A percentile compares a stretch with the other conserved stretches of the same genome.
Evolutionary conservation across 2,113 vertebrate species (phyloP).

Genomic region (Vombatus ursinus): DNA sequence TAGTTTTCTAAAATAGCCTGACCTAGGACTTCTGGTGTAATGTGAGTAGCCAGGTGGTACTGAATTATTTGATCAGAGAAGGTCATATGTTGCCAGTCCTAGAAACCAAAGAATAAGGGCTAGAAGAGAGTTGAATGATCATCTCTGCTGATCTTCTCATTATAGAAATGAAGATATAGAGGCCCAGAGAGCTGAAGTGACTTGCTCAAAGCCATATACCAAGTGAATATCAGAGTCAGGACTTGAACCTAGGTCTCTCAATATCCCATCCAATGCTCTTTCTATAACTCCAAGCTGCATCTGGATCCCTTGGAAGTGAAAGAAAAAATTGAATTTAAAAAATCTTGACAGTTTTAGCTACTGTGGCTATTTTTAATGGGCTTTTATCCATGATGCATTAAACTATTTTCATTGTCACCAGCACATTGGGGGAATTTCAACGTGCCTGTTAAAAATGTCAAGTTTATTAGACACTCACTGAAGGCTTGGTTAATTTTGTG

Average conservation of each 20-base stretch:
- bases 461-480: conserved; percentile 66
- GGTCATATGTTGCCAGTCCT: background rate
- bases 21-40: background rate
- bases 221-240: background rate
- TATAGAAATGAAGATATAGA: background rate
- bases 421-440: conserved; percentile 58
- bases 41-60: conserved; percentile 2
- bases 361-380: conserved; percentile 68
- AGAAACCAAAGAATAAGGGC: background rate
- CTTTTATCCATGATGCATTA: conserved; percentile 62
- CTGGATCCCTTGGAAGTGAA: conserved; percentile 38
- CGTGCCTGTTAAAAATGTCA: conserved; percentile 74
- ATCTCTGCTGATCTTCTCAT: background rate
- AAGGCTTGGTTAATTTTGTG: conserved; percentile 68
- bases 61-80: background rate
- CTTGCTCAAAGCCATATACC: background rate
- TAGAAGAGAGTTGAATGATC: background rate
- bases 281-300: background rate
- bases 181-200: background rate
- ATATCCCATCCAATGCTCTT: background rate
- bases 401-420: conserved; percentile 70
- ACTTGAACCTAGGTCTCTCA: background rate
- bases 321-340: conserved; percentile 58
- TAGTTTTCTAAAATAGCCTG: background rate
- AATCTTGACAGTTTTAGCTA: conserved; percentile 50